These are phyloP conservation scores for Sympetrum striolatum DNA, from an alignment of 2,888 invertebrate species.

Conservation along the genomic window DNA sequence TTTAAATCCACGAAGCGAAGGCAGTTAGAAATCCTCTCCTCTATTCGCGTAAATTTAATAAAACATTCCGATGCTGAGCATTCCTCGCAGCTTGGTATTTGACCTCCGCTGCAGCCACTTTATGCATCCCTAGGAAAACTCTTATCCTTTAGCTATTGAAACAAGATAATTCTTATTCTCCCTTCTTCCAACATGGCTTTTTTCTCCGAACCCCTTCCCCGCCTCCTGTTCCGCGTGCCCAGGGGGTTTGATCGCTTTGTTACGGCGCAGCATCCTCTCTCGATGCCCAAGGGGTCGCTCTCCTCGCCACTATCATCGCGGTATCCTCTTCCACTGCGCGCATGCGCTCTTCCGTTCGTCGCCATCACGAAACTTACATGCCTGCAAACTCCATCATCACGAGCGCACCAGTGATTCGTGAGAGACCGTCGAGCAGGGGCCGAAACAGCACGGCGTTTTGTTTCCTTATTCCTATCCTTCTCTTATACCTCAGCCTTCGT, in stretches of 20 bases:
- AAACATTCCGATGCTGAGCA: no score
- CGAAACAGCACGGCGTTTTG: not conserved
- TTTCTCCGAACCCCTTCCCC: not conserved
- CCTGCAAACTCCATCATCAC: conserved; percentile 34
- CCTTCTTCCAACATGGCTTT: not conserved
- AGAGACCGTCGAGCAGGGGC: conserved; percentile 19
- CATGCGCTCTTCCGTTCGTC: conserved; percentile 22
- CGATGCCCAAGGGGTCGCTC: not conserved
- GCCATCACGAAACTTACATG: conserved; percentile 31
- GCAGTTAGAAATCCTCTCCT: no score
- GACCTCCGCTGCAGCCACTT: no score
- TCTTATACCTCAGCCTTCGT: not conserved
- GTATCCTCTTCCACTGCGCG: not conserved
- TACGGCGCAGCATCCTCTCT: not conserved
- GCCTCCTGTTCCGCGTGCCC: not conserved
- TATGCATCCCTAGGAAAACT: no score
- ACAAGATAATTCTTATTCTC: not conserved
- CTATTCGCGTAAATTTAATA: no score
- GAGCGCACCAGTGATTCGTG: conserved; percentile 24
- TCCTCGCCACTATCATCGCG: not conserved
- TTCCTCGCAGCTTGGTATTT: no score
- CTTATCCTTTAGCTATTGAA: no score
- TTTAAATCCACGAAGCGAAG: no score
- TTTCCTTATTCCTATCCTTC: not conserved
- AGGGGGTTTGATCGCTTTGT: not conserved